Evolutionary conservation across 2,888 invertebrate genomes (phyloP), one percentile per base, ranked within the genome.

Genomic region (Harmothoe impar): DNA sequence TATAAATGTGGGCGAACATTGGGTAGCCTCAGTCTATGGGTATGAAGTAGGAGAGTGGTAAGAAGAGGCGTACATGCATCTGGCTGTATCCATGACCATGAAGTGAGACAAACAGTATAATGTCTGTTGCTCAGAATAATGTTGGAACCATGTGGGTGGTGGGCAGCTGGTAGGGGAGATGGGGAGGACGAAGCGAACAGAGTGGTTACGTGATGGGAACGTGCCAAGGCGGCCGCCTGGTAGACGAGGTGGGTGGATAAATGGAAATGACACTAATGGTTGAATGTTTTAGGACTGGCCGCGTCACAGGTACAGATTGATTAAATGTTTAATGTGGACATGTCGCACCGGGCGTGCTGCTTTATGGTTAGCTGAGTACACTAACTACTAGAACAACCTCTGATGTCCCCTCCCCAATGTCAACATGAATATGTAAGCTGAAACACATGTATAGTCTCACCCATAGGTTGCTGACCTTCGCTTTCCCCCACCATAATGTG

Each of bases 281-380:
- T 35, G 35, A 81, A 81, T 81, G 81, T 43, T 81, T 81, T 81
- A 81, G 81, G n/a, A 43, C 10, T 20, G 81, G 81, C 81, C 81
- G 43, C 43, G 81, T 35, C n/a, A 43, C 81, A 43, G 81, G 81
- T 81, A 81, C 81, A 81, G 35, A 33, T 81, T 81, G 33, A 81
- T 43, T 81, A 81, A 81, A 81, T 81, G 81, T 81, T 81, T 81
- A 33, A 43, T 33, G 81, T 81, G 81, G 33, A 81, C 35, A n/a
- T 43, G 81, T 33, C 29, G 72, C 29, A 25, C 29, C 17, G 31
- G 29, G 72, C 72, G 72, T 29, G 5, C 31, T 29, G 29, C 15
- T 29, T 72, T 72, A 72, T 29, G 31, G 72, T 62, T 23, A 72
- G 29, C 72, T n/a, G 29, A 72, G 25, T n/a, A 25, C 29, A 72